phyloP scores from a whole-genome alignment of 2,113 vertebrate genomes.

The Plectropomus leopardus region DNA sequence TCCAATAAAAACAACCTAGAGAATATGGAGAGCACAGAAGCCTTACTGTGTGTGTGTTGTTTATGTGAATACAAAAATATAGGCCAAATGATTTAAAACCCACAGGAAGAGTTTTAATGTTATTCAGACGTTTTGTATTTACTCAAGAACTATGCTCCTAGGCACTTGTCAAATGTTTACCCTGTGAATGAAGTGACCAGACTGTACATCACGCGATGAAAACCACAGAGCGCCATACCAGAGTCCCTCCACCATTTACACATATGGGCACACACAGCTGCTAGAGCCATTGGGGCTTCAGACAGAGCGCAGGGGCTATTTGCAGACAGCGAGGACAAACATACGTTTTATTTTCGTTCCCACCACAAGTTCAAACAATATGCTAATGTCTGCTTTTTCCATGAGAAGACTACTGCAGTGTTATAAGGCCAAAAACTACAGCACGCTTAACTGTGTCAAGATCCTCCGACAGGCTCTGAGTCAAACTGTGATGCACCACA shows the following conservation, averaged over 20 bases:
- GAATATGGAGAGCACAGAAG: constrained; percentile 53
- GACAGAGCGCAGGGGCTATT: constrained; percentile 66
- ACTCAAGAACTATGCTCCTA: constrained; percentile 56
- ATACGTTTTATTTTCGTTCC: constrained; percentile 63
- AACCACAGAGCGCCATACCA: constrained; percentile 67
- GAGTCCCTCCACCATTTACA: constrained; percentile 39
- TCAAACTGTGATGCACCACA: constrained; percentile 12
- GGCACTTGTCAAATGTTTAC: constrained; percentile 67
- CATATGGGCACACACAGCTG: constrained; percentile 72
- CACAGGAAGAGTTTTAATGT: constrained; percentile 62
- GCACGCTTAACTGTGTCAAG: constrained; percentile 49
- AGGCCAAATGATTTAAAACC: constrained; percentile 57
- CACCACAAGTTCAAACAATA: constrained; percentile 74
- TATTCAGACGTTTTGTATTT: constrained; percentile 70
- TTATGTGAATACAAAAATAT: constrained; percentile 61
- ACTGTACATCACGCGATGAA: constrained; percentile 71
- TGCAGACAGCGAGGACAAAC: constrained; percentile 73
- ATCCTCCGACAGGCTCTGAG: constrained; percentile 20
- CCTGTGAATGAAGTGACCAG: constrained; percentile 71
- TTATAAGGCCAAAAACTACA: constrained; percentile 58
- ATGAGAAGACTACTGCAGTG: constrained; percentile 37
- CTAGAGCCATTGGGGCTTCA: constrained; percentile 68
- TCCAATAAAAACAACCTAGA: constrained; percentile 64
- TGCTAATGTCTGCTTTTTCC: constrained; percentile 74
- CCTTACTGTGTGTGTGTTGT: constrained; percentile 55